Evolutionary conservation across 2,888 invertebrate genomes (phyloP), one percentile per base, ranked within the genome.

Genomic region (Synanthedon formicaeformis): DNA sequence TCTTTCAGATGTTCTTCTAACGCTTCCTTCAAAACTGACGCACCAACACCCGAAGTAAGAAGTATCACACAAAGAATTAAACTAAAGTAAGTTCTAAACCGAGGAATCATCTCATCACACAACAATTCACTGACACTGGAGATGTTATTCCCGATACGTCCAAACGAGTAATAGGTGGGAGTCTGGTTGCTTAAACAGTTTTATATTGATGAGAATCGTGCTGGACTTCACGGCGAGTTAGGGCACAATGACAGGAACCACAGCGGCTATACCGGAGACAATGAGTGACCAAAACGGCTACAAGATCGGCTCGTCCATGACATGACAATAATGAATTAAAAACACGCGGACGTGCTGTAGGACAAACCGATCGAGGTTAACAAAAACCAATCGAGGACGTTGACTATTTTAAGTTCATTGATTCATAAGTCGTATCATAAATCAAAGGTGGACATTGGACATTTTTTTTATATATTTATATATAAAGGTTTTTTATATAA

Each of bases 181-280:
- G 59, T 63, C 57, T 56, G 63, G 58, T 67, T 64, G 69, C 60
- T 64, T 67, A 76, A 80, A 75, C 69, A 71, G 73, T 85, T 85
- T 85, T 87, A 87, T 87, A 86, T 77, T 66, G 71, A 60, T 66
- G 64, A 66, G 67, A 75, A 75, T 73, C 72, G 75, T 72, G 74
- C 74, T 75, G 75, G 69, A 74, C 76, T 87, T 88, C 88, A 81
- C 76, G 86, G 80, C 61, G 57, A 58, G 71, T 88, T 77, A 78
- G 63, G 69, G 67, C 64, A 88, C 88, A 88, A 88, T 88, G 78
- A 75, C 81, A 83, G 88, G 88, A 88, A 88, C 74, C 77, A 73
- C 78, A 78, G 79, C 71, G 63, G 63, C 66, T 61, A 66, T 64
- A 61, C 60, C 59, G 67, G 69, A 70, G 71, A 86, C 85, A 86